Base-by-base conservation (phyloP, 1,140 invertebrate species). In the Megalonaias nervosa region DNA sequence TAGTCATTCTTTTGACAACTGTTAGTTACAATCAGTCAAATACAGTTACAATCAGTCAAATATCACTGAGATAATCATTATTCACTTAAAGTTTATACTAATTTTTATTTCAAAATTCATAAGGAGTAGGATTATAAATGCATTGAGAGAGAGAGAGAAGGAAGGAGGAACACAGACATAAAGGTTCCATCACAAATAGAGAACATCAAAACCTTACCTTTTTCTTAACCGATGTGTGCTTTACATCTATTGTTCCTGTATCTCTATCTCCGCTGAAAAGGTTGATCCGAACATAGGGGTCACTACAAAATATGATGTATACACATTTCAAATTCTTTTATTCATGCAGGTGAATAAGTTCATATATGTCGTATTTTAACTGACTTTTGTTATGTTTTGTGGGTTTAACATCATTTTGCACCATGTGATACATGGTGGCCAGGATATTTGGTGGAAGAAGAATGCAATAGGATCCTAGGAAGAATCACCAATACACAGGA, bases 191-290 rank as follows among this genome's bases (percentile, higher is more conserved):
- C 23, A 59, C 26, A 68, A 74, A 56, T 2, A 26, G 16, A 23
- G 16, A 55, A 79, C 81, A 67, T 11, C 17, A 31, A 67, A 6
- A 67, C 17, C 55, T 85, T 93, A 96, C 96, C 94, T 96, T 97
- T 93, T 98, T 99, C 91, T 97, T 98, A 68, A 97, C 98, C 93
- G 97, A 96, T 67, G 97, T 99, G 87, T 97, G 94, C 89, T 97
- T 95, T 80, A 95, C 95, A 92, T 98, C 97, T 89, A 98, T 94
- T 94, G 85, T 74, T 65, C 86, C 85, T 67, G 81, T 77, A 89
- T 94, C 94, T 75, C 87, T 84, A 58, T 86, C 88, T 64, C 95
- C 93, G 82, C 94, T 95, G 86, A 96, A 95, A 80, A 99, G 92
- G 89, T 98, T 96, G 88, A 99, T 95, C 85, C 95, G 93, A 16